These are phyloP conservation scores for Eupithecia subfuscata DNA, from an alignment of 2,888 invertebrate species.

Conservation along the genomic window DNA sequence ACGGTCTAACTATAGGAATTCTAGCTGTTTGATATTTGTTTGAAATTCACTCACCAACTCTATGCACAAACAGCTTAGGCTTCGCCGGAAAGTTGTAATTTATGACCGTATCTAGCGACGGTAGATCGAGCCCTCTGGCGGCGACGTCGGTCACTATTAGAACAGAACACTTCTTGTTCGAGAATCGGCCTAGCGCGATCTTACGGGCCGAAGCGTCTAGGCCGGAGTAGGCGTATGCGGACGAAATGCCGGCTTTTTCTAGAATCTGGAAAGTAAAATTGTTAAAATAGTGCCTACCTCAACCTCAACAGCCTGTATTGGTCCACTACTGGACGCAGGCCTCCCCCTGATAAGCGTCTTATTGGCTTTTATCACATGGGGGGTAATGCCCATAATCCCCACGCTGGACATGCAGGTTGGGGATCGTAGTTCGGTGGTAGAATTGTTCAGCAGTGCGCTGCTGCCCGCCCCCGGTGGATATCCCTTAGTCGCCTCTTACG, in stretches of 20 bases:
- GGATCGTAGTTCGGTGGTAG: too few species aligned
- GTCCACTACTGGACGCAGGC: too few species aligned
- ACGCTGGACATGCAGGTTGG: too few species aligned
- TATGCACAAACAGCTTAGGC: constrained; percentile 98
- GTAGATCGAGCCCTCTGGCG: constrained; percentile 98
- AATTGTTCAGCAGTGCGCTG: too few species aligned
- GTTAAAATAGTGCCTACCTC: not conserved
- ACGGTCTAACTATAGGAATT: too few species aligned
- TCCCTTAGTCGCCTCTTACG: too few species aligned
- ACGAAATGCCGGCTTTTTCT: constrained; percentile 90
- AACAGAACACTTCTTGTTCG: constrained; percentile 90
- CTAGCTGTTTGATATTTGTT: too few species aligned
- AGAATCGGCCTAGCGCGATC: constrained; percentile 96
- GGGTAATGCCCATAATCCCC: too few species aligned
- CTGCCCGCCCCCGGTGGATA: too few species aligned
- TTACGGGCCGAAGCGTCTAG: constrained; percentile 97
- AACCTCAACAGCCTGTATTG: too few species aligned
- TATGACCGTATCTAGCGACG: constrained; percentile 96
- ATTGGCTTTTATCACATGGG: too few species aligned
- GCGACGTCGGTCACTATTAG: constrained; percentile 99
- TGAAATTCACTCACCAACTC: constrained; percentile 89
- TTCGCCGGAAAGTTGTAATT: constrained; percentile 99
- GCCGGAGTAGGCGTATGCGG: constrained; percentile 96
- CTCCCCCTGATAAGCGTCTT: too few species aligned
- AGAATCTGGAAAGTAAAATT: constrained; percentile 83